These are phyloP conservation scores for Thripadectes ignobilis DNA, from an alignment of 2,797 vertebrate genomes.

Conservation along the genomic window DNA sequence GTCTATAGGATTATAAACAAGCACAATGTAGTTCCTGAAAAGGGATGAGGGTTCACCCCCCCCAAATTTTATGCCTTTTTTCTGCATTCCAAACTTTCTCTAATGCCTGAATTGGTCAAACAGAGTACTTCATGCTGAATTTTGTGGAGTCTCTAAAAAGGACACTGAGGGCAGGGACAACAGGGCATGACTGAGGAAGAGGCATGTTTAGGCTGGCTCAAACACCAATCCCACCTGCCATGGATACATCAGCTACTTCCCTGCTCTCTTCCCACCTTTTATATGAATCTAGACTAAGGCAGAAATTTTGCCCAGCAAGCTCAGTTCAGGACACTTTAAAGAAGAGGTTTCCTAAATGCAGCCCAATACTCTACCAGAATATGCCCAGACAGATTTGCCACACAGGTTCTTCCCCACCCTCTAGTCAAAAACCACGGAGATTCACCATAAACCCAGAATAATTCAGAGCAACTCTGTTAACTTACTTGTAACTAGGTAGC, in stretches of 20 bases:
- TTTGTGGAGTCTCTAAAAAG: neutral
- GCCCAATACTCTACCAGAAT: neutral
- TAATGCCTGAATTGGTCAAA: neutral
- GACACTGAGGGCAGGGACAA: neutral
- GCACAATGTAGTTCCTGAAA: neutral
- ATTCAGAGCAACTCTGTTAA: constrained; percentile 44
- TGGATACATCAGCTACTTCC: neutral
- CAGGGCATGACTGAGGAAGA: neutral
- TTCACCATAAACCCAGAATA: neutral
- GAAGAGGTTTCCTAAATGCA: neutral
- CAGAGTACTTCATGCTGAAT: neutral
- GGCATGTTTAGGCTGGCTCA: neutral
- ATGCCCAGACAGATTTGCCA: neutral
- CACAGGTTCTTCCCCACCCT: neutral
- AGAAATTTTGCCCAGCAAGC: neutral
- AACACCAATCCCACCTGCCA: neutral
- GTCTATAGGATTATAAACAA: neutral
- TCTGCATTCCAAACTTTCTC: neutral
- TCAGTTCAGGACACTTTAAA: neutral
- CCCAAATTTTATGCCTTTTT: neutral
- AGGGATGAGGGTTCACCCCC: neutral
- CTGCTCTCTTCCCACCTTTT: neutral
- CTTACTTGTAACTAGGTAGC: constrained; percentile 99
- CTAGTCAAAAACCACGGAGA: neutral
- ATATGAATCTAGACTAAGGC: neutral